Conservation (phyloP, 2,888 invertebrate species). For the Drosophila melanosoma region DNA sequence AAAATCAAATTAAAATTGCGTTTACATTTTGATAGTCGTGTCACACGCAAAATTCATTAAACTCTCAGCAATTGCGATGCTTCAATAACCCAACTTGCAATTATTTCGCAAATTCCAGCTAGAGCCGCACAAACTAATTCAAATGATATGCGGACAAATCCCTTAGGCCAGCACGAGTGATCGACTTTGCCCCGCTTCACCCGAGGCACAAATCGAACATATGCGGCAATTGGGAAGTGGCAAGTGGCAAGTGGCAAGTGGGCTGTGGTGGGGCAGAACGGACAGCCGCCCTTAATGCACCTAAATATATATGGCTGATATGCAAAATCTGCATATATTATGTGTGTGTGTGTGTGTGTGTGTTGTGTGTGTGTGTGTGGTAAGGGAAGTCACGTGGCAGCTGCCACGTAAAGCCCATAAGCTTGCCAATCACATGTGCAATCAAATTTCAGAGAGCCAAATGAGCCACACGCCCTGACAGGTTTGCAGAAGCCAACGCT, state of each 20-base stretch:
- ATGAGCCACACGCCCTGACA: constrained; percentile 51
- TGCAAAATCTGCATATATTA: constrained; percentile 66
- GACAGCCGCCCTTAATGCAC: constrained; percentile 56
- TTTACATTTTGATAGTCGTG: neutral
- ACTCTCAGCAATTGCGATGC: neutral
- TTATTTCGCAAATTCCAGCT: constrained; percentile 23
- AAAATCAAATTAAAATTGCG: neutral
- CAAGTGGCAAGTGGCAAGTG: neutral
- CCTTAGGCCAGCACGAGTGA: constrained; percentile 29
- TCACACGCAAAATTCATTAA: neutral
- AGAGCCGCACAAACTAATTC: constrained; percentile 34
- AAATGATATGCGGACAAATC: constrained; percentile 37
- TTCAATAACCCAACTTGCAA: constrained; percentile 14
- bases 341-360: constrained; percentile 2
- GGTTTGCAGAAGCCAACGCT: constrained; percentile 20
- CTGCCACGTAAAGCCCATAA: constrained; percentile 43
- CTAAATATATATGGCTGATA: constrained; percentile 58
- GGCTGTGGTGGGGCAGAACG: neutral
- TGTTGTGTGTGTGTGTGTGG: constrained; percentile 22
- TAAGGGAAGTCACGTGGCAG: constrained; percentile 28
- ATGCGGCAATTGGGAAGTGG: constrained; percentile 41
- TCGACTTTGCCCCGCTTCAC: constrained; percentile 7
- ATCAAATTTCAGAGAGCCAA: constrained; percentile 71
- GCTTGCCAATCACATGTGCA: constrained; percentile 67
- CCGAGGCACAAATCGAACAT: constrained; percentile 53